A percentile compares a stretch with the other conserved stretches of the same genome.
These are phyloP conservation scores for Tragulus kanchil DNA, from an alignment of 2,113 vertebrate species.

Conservation along the genomic window DNA sequence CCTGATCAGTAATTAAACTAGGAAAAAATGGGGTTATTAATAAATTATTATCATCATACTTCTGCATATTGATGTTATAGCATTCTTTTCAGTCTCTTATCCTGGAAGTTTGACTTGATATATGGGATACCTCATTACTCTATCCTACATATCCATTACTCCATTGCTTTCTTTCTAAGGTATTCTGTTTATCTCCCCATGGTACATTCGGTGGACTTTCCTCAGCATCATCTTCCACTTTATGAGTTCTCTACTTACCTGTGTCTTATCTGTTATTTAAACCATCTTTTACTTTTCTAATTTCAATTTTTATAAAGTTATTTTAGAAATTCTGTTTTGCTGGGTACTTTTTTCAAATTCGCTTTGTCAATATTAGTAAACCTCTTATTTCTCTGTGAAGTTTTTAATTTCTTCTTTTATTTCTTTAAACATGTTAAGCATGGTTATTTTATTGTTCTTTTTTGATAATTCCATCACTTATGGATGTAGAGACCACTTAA, in stretches of 20 bases:
- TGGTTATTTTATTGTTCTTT: neutral
- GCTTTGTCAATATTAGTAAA: neutral
- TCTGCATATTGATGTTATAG: neutral
- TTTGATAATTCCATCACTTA: neutral
- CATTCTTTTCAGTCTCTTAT: neutral
- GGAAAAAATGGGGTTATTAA: neutral
- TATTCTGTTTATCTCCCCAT: neutral
- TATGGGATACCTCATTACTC: neutral
- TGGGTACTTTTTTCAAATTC: neutral
- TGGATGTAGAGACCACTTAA: neutral
- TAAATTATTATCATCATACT: neutral
- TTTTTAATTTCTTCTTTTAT: neutral
- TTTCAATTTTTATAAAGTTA: neutral
- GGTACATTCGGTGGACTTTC: neutral
- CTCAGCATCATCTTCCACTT: neutral
- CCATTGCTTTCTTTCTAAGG: neutral
- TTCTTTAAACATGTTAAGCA: neutral
- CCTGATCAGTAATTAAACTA: neutral
- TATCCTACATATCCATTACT: neutral
- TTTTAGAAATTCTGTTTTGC: conserved; percentile 7
- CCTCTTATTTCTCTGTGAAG: neutral
- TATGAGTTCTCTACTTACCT: neutral
- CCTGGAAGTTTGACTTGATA: neutral
- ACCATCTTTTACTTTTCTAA: neutral
- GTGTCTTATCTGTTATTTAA: neutral